Evolutionary conservation across 2,113 vertebrate genomes (phyloP), one percentile per base, ranked within the genome.

Genomic region (Noturus placidus): DNA sequence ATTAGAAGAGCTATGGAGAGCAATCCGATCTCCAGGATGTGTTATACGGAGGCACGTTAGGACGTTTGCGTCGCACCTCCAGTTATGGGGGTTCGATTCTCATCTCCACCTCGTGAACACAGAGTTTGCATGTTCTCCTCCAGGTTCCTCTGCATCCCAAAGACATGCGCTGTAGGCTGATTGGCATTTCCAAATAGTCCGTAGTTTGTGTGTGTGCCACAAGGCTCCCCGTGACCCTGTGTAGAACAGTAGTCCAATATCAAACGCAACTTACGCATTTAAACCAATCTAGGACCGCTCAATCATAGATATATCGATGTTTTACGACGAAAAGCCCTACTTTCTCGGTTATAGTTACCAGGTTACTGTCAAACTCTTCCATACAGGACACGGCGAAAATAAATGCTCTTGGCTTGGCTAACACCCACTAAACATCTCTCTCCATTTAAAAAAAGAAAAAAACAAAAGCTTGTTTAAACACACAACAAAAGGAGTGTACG

Each of bases 331-430:
- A 33, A 54, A 5, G 22, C 20, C 63, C 0, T 10, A 63, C 2
- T 19, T 5, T 11, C n/a, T 67, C 1, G 4, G n/a, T 30, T 67
- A 30, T 15, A 33, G 5, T 15, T 20, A 5, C 35, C 42, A 4
- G 8, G 10, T 42, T 25, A 42, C 35, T 42, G 8, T 20, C 22
- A 20, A 74, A 74, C 22, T 59, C 6, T 54, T 86, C 76, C 1
- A 81, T 80, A 42, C 46, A 69, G 20, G n/a, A 56, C 57, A 61
- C n/a, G 25, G 42, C 38, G 76, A 59, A 72, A 85, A 61, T 61
- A 25, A 22, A 17, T 20, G 74, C 33, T 54, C 35, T 65, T 2
- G 81, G 81, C 69, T 77, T 57, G 70, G 30, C 42, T 19, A 42
- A 3, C 19, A 33, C 3, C 3, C 35, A 19, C 77, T 50, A 56